Evolutionary conservation across 2,888 invertebrate species (phyloP).

Genomic region (Pachliopta kotzebuea): DNA sequence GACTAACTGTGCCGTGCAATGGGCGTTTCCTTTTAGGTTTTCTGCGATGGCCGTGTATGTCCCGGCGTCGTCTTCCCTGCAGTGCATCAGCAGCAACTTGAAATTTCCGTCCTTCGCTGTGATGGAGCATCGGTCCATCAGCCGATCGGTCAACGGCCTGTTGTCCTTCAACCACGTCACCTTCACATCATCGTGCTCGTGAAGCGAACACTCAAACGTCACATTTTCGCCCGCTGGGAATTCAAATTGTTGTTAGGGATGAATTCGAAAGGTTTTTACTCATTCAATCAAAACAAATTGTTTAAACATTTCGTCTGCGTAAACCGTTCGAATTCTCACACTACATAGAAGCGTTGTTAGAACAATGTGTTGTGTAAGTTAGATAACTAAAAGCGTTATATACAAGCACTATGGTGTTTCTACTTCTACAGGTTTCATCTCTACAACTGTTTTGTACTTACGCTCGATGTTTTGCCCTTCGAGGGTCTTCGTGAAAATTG

Average conservation of each 20-base stretch:
- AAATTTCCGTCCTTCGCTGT: constrained; percentile 80
- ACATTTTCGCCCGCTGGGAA: constrained; percentile 91
- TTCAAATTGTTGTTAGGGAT: constrained; percentile 52
- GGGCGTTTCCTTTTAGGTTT: constrained; percentile 88
- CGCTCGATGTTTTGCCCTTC: constrained; percentile 89
- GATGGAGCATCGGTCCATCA: constrained; percentile 86
- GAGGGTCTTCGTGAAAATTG: constrained; percentile 86
- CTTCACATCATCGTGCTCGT: constrained; percentile 79
- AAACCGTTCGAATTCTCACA: constrained; percentile 54
- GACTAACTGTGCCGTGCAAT: constrained; percentile 92
- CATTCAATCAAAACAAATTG: neutral
- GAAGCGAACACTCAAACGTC: constrained; percentile 88
- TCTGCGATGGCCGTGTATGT: constrained; percentile 94
- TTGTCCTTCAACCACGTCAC: constrained; percentile 95
- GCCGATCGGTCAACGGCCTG: constrained; percentile 86
- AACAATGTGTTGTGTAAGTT: constrained; percentile 70
- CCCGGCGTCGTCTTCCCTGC: constrained; percentile 89
- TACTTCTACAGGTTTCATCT: constrained; percentile 46
- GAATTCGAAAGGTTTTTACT: constrained; percentile 55
- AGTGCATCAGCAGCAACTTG: constrained; percentile 88
- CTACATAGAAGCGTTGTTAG: constrained; percentile 60
- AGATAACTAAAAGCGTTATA: constrained; percentile 70
- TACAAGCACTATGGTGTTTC: constrained; percentile 73
- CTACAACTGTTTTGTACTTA: constrained; percentile 77
- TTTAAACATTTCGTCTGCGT: constrained; percentile 7